Base-by-base conservation (phyloP, 2,797 vertebrate genomes). In the Pangasius krempfi region DNA sequence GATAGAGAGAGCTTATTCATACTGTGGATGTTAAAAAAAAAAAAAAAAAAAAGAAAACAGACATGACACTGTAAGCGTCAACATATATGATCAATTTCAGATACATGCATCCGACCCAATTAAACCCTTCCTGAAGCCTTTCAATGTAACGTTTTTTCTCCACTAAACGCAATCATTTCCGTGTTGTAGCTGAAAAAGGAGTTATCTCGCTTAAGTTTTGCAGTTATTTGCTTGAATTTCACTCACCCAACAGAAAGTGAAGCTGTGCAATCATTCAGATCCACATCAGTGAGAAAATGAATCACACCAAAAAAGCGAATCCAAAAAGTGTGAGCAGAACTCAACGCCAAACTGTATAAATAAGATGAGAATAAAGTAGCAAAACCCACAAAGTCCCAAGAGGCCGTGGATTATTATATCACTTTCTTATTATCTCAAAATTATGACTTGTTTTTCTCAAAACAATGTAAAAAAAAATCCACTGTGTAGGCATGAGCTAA, bases 1-100 rank as follows among this genome's bases (percentile, higher is more conserved):
- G 86, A 94, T 92, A 96, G 92, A 96, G 89, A 97, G 95, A 98
- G 97, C 97, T 98, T 98, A 99, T 98, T 98, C 95, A 97, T 97
- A 98, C 97, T 97, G 97, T 97, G 96, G 95, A 95, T 96, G 96
- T 95, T 94, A 94, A 97, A 88, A 44, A 44, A 44, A 97, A 88
- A 44, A 97, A 88, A 97, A 97, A 95, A 94, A 95, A 97, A 97
- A 95, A 97, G 2, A 66, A 84, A 66, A 50, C 40, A 95, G 95
- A 97, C 96, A 97, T 95, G 95, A 96, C 95, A 96, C 95, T 97
- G 62, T 84, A 68, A 66, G 52, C 40, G 14, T 94, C 96, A 96
- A 96, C 95, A 96, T 94, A 94, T 95, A 97, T 95, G 96, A 97
- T 96, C 95, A 95, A 95, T 96, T 96, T 96, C 94, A 96, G 96